phyloP scores from a whole-genome alignment of 2,888 invertebrate genomes.

The Andricus quercusramuli region DNA sequence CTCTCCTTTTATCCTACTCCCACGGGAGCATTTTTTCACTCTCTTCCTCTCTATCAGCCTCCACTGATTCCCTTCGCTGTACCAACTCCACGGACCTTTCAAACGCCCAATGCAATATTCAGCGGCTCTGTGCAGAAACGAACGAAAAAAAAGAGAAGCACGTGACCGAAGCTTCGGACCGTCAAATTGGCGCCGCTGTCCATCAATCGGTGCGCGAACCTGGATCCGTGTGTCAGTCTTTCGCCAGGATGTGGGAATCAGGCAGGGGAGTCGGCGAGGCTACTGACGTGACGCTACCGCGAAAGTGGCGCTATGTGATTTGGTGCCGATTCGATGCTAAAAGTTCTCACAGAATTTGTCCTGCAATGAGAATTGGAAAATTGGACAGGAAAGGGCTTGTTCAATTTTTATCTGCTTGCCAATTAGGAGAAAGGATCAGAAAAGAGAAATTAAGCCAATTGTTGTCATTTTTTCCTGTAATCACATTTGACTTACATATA shows the following conservation, averaged over 20 bases:
- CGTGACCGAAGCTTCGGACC: slow-evolving; percentile 75
- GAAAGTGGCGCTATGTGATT: slow-evolving; percentile 8
- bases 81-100: slow-evolving; percentile 65
- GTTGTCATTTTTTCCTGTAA: too few relatives aligned
- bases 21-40: slow-evolving; percentile 49
- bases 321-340: not conserved
- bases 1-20: slow-evolving; percentile 40
- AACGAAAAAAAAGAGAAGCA: slow-evolving; percentile 63
- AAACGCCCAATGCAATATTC: slow-evolving; percentile 78
- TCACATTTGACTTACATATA: too few relatives aligned
- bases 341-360: not conserved
- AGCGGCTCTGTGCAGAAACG: slow-evolving; percentile 67
- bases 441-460: too few relatives aligned
- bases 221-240: slow-evolving; percentile 57
- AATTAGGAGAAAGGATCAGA: not conserved
- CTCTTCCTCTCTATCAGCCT: slow-evolving; percentile 53
- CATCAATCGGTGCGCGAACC: slow-evolving; percentile 72
- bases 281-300: slow-evolving; percentile 5
- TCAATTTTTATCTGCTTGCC: not conserved
- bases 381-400: not conserved
- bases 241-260: slow-evolving; percentile 44
- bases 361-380: not conserved
- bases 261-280: not conserved
- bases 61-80: slow-evolving; percentile 39
- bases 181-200: slow-evolving; percentile 79